A percentile compares a stretch with the other conserved stretches of the same genome.
Conservation (phyloP, 2,888 invertebrate species). For the Cancer borealis region DNA sequence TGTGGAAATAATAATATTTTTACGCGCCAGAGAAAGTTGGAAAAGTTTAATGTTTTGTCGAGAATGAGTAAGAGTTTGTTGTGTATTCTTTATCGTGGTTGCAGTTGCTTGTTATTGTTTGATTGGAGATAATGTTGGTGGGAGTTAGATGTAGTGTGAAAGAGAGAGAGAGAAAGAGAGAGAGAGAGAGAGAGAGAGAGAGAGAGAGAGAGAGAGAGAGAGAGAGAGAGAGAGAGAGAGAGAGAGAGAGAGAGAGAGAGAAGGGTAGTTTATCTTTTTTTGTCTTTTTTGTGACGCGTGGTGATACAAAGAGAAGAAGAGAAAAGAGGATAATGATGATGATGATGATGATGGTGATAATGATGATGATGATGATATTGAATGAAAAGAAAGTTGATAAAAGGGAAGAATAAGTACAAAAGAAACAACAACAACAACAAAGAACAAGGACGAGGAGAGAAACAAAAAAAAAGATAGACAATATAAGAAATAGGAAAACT, state of each 20-base stretch:
- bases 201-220: no score
- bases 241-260: no score
- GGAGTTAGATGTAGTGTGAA: neutral
- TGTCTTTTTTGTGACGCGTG: neutral
- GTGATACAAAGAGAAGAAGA: neutral
- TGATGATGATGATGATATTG: neutral
- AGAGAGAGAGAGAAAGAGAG: no score
- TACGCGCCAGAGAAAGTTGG: neutral
- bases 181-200: no score
- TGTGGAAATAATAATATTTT: neutral
- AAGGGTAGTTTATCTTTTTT: neutral
- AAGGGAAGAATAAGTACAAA: no score
- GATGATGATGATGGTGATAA: neutral
- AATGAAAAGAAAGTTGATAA: neutral
- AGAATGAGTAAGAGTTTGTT: neutral
- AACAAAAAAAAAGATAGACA: neutral
- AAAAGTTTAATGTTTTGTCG: conserved; percentile 10
- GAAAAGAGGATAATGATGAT: neutral
- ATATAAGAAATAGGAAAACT: neutral
- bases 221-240: no score
- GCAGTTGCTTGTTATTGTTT: neutral
- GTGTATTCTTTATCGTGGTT: neutral
- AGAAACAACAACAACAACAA: neutral
- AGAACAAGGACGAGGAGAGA: neutral
- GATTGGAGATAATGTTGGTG: neutral